Evolutionary conservation across 2,113 vertebrate genomes (phyloP).

Genomic region (Acanthisitta chloris): DNA sequence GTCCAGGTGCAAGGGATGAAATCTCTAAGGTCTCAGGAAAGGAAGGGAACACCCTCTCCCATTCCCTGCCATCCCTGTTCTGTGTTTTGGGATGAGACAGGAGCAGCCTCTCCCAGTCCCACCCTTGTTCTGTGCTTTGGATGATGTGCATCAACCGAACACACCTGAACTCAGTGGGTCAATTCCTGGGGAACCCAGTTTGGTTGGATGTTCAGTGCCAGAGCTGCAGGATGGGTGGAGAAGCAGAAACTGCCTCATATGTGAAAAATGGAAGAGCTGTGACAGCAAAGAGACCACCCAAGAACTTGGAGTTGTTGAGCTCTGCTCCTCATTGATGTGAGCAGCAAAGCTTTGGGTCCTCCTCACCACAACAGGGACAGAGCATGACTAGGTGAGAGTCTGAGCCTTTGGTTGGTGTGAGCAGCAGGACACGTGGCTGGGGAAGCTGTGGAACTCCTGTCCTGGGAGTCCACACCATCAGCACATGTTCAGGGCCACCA

Average conservation of each 20-base stretch:
- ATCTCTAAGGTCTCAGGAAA: background rate
- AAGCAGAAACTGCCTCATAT: fast-evolving
- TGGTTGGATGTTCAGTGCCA: background rate
- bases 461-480: background rate
- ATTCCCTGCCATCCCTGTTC: fast-evolving
- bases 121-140: no score
- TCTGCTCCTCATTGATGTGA: background rate
- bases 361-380: no score
- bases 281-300: background rate
- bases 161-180: background rate
- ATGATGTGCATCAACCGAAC: no score
- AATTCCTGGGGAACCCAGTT: no score
- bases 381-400: no score
- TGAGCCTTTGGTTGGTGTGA: no score
- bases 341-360: background rate
- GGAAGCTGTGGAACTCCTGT: fast-evolving
- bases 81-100: background rate
- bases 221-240: background rate
- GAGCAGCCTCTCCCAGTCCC: no score
- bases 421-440: fast-evolving
- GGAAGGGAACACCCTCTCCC: background rate
- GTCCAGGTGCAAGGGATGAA: background rate
- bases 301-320: background rate
- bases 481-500: fast-evolving
- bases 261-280: no score